A percentile compares a stretch with the other conserved stretches of the same genome.
Conservation (phyloP, 2,113 vertebrate genomes). For the Sardina pilchardus region DNA sequence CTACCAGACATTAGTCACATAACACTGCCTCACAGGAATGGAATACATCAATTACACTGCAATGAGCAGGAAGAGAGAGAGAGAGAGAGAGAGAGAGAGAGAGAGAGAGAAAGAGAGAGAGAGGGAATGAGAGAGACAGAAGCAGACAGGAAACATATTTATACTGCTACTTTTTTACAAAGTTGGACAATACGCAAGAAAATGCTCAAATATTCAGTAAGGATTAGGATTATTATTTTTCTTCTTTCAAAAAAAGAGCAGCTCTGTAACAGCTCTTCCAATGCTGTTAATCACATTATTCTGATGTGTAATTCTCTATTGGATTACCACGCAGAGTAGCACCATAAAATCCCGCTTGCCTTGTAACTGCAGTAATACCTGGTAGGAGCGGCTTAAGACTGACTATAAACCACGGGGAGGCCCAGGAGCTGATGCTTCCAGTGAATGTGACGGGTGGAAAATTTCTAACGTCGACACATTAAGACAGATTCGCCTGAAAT, state of each 20-base stretch:
- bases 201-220: background rate
- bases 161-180: background rate
- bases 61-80: slow-evolving; percentile 10
- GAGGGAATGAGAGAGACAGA: background rate
- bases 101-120: background rate
- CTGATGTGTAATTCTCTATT: background rate
- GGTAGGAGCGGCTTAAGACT: background rate
- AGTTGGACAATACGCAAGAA: background rate
- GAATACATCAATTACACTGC: slow-evolving; percentile 34
- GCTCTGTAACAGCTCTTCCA: background rate
- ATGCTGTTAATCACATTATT: background rate
- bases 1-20: slow-evolving; percentile 31
- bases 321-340: background rate
- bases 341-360: background rate
- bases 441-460: background rate
- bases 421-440: background rate
- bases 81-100: slow-evolving; percentile 11
- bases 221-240: background rate
- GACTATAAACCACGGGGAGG: background rate
- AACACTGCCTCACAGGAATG: slow-evolving; percentile 35
- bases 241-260: background rate
- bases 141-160: background rate
- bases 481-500: background rate
- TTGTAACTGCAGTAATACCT: background rate
- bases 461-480: background rate